Evolutionary conservation across 2,888 invertebrate genomes (phyloP), one percentile per base, ranked within the genome.

Genomic region (Hipparchia semele): DNA sequence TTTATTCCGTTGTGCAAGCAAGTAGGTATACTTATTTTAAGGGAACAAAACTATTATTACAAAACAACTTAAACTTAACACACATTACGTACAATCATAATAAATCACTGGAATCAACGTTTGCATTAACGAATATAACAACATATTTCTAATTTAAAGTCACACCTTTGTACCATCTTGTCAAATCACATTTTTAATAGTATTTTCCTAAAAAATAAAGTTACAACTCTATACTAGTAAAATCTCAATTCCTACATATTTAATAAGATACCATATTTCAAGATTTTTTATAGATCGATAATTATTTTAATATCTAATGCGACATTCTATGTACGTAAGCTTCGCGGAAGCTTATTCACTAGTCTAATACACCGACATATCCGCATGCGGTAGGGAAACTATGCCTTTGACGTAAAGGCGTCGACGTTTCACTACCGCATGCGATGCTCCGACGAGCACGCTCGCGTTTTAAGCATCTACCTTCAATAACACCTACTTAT

Each of bases 101-200:
- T 1, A 8, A 23, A 59, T 33, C 23, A 59, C 59, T 59, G 33
- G 9, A 59, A 59, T 58, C 6, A 5, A 58, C 2, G 0, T 33
- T 33, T 1, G 23, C 59, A 23, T 23, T 59, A 33, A 39, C 6
- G 13, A 59, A 13, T 9, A 49, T 33, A 23, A 58, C 49, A 39
- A 45, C 13, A 9, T 7, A 51, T 66, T 59, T n/a, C 33, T 54
- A 33, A 66, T 45, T 66, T n/a, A 66, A 66, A 39, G 39, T 39
- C 33, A 54, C 33, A 54, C 7, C 51, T 66, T 66, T 66, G 66
- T 66, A 66, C 66, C 53, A 53, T 66, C 33, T 23, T 53, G 53
- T 39, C 13, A 53, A 10, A 53, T 53, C 53, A 12, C 12, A 2
- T 53, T 53, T 53, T 53, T 4, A 53, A 53, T 53, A 10, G 10